These are phyloP conservation scores for Andrena chrysosceles DNA, from an alignment of 2,888 invertebrate species.

Conservation along the genomic window DNA sequence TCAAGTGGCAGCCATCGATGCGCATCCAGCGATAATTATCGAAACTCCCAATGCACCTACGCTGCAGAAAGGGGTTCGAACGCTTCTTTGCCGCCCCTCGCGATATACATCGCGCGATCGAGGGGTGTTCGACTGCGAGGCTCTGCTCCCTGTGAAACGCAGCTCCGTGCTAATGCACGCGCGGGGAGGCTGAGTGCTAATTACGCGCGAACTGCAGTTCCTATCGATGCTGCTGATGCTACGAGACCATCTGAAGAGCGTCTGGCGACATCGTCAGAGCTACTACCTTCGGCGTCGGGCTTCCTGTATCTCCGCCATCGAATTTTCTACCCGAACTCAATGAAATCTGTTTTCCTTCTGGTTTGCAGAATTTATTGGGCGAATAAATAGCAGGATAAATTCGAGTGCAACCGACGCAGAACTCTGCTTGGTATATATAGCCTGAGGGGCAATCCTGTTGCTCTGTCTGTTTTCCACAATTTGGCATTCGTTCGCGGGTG, in stretches of 20 bases:
- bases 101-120: not conserved
- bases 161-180: slow-evolving; percentile 29
- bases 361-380: too few species aligned
- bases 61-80: not conserved
- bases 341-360: too few species aligned
- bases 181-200: slow-evolving; percentile 24
- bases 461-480: too few species aligned
- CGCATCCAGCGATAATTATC: slow-evolving; percentile 15
- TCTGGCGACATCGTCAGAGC: not conserved
- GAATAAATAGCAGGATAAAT: too few species aligned
- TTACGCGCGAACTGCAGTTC: slow-evolving; percentile 21
- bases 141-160: slow-evolving; percentile 6
- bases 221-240: not conserved
- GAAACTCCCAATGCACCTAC: not conserved
- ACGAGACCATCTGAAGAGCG: slow-evolving; percentile 1
- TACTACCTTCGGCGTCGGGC: too few species aligned
- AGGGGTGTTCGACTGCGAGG: slow-evolving; percentile 2
- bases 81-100: not conserved
- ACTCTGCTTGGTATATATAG: too few species aligned
- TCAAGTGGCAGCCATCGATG: slow-evolving; percentile 10
- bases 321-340: too few species aligned
- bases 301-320: too few species aligned
- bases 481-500: too few species aligned
- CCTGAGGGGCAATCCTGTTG: too few species aligned
- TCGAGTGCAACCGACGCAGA: too few species aligned